Percentiles rank a stretch among this genome's conserved stretches.
Evolutionary conservation across 2,888 invertebrate genomes (phyloP).

Genomic region (Trimorus sp.): DNA sequence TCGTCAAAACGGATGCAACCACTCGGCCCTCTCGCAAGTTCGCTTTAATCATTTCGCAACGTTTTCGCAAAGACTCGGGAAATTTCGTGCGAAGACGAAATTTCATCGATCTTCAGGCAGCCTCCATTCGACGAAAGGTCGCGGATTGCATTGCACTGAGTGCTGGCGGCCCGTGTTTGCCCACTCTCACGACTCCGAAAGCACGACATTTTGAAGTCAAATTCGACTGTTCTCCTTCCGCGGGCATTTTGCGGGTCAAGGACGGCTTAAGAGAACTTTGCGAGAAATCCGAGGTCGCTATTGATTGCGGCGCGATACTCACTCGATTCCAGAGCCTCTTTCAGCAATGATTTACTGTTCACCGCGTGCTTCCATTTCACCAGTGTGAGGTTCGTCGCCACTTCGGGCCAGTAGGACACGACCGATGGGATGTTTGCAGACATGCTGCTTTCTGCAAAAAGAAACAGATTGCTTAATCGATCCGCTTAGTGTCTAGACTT

Average conservation of each 20-base stretch:
- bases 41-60: not conserved
- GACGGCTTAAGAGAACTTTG: conserved; percentile 57
- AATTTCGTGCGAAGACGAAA: too few relatives aligned
- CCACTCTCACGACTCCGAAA: too few relatives aligned
- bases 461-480: not conserved
- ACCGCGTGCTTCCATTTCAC: conserved; percentile 94
- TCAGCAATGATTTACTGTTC: conserved; percentile 86
- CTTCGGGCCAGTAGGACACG: conserved; percentile 82
- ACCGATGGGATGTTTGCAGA: conserved; percentile 72
- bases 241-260: conserved; percentile 59
- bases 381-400: conserved; percentile 86
- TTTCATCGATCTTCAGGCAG: too few relatives aligned
- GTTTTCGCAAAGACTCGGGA: too few relatives aligned
- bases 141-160: too few relatives aligned
- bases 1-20: conserved; percentile 1
- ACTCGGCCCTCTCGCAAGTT: too few relatives aligned
- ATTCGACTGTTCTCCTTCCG: conserved; percentile 30
- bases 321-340: conserved; percentile 83
- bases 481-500: not conserved
- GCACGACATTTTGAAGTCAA: not conserved
- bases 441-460: conserved; percentile 71
- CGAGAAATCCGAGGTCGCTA: conserved; percentile 61
- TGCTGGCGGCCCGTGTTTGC: too few relatives aligned
- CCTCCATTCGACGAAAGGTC: too few relatives aligned
- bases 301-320: conserved; percentile 65